Evolutionary conservation across 2,113 vertebrate species (phyloP), one percentile per base, ranked within the genome.

Genomic region (Hyperopisus bebe): DNA sequence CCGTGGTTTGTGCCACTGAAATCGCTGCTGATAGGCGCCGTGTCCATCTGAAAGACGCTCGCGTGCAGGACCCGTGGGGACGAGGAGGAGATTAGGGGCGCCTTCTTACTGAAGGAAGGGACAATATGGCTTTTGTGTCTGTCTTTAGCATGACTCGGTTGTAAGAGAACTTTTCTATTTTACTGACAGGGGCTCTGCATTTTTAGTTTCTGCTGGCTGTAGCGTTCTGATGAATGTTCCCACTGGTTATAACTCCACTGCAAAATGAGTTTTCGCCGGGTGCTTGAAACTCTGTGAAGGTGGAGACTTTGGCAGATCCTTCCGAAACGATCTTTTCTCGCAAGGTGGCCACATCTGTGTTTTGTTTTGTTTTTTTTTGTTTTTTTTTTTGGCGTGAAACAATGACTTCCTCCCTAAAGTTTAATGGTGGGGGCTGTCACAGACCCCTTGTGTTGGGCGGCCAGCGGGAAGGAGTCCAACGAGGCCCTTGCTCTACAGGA

Each of bases 41-140:
- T 90, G 87, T 91, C 91, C 74, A 50, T 53, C 62, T 91, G 90
- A 90, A 91, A 91, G 94, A 92, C 89, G 91, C 90, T 91, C 93
- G 90, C 94, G 94, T 94, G 92, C 92, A 92, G 92, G 94, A 90
- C 93, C 92, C 90, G 88, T 92, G 91, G 90, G 44, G 53, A 92
- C 89, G 50, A 91, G 89, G 44, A 77, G 86, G 46, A 47, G 48
- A 85, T 66, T 15, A 74, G 88, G 77, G 55, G 84, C 44, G 48
- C 47, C 44, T 66, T 86, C 35, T 74, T 70, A 62, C 42, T 55
- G 74, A 86, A 74, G 53, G n/a, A 66, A 53, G 53, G 51, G 31
- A 88, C 19, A 42, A 15, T 17, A 88, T 47, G 39, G 48, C 48
- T 86, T 90, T 62, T 39, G 85, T 80, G 85, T 42, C 19, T 88